Evolutionary conservation across 2,113 vertebrate species (phyloP).

Genomic region (Cyanocitta stelleri): DNA sequence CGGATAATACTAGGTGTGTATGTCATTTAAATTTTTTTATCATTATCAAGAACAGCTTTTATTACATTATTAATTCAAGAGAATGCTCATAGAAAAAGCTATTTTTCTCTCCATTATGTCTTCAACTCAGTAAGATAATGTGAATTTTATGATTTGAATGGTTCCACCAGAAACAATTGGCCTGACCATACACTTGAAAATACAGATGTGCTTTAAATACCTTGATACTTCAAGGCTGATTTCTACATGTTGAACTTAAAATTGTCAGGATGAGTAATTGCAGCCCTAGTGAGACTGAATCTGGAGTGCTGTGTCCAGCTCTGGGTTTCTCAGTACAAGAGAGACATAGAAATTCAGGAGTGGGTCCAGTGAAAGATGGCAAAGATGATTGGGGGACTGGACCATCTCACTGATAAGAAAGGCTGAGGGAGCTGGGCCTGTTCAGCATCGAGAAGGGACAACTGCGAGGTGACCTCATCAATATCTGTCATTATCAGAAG

Average conservation of each 20-base stretch:
- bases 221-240: not conserved
- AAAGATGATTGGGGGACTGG: not conserved
- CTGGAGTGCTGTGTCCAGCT: not conserved
- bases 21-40: not conserved
- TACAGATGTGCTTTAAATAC: not conserved
- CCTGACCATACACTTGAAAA: not conserved
- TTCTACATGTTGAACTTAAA: not conserved
- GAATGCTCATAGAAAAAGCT: not conserved
- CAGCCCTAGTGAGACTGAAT: not conserved
- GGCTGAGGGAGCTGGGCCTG: not conserved
- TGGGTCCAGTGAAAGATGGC: accelerated
- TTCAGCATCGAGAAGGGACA: not conserved
- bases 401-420: not conserved
- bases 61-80: not conserved
- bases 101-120: not conserved
- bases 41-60: not conserved
- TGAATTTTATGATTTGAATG: not conserved
- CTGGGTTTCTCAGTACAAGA: not conserved
- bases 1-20: not conserved
- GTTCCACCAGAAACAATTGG: not conserved
- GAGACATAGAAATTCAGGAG: not conserved
- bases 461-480: not conserved
- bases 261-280: not conserved
- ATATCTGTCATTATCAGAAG: not conserved
- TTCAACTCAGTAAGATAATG: not conserved